These are phyloP conservation scores for Cataglyphis cursor DNA, from an alignment of 2,888 invertebrate species.

Conservation along the genomic window DNA sequence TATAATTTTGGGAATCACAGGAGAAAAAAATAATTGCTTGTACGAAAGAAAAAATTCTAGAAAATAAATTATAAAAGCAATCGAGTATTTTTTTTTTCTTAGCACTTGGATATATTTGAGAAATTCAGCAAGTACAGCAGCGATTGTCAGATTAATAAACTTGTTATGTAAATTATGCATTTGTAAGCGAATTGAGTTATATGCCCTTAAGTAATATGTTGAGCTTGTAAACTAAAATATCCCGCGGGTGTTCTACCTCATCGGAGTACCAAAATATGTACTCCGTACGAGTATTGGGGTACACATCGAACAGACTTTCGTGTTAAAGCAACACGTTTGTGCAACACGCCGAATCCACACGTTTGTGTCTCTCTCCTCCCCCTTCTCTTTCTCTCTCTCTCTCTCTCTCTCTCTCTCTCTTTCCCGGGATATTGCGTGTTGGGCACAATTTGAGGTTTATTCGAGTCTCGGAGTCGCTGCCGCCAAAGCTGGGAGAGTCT, in stretches of 20 bases:
- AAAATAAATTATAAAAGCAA: neutral
- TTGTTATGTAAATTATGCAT: slow-evolving; percentile 28
- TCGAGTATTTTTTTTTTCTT: neutral
- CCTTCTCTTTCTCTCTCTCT: too few relatives aligned
- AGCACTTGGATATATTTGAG: neutral
- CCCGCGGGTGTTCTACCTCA: slow-evolving; percentile 19
- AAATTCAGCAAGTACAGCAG: neutral
- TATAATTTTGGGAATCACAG: neutral
- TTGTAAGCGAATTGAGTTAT: slow-evolving; percentile 28
- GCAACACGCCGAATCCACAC: slow-evolving; percentile 16
- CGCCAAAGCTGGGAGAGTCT: neutral
- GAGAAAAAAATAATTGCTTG: neutral
- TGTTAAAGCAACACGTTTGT: slow-evolving; percentile 36
- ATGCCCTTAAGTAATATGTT: slow-evolving; percentile 31
- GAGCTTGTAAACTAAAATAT: slow-evolving; percentile 42
- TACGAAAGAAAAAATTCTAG: neutral
- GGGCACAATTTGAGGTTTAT: slow-evolving; percentile 48
- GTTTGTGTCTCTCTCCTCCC: slow-evolving; percentile 41
- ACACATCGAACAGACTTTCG: slow-evolving; percentile 17
- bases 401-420: slow-evolving; percentile 49
- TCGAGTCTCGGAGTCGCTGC: slow-evolving; percentile 31
- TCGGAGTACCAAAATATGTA: neutral
- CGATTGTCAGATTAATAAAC: slow-evolving; percentile 14
- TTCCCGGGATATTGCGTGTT: slow-evolving; percentile 46
- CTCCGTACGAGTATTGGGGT: neutral